These are phyloP conservation scores for Paramisgurnus dabryanus DNA, from an alignment of 2,113 vertebrate genomes.

Conservation along the genomic window DNA sequence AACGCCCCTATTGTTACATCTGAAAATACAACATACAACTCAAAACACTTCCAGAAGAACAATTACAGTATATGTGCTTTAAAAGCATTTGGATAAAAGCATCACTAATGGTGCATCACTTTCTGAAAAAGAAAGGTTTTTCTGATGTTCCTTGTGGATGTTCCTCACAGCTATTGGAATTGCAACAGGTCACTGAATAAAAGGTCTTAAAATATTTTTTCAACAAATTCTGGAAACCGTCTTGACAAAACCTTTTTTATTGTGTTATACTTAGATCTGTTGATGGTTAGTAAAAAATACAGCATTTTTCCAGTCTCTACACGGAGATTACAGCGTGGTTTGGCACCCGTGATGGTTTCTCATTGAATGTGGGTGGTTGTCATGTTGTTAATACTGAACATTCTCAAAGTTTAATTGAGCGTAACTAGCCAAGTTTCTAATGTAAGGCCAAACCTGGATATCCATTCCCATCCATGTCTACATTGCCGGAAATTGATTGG, in stretches of 20 bases:
- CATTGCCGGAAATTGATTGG: slow-evolving; percentile 92
- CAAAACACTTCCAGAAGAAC: too few relatives aligned
- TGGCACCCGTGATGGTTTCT: slow-evolving; percentile 20
- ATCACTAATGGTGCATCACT: too few relatives aligned
- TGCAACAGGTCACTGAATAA: too few relatives aligned
- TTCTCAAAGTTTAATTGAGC: slow-evolving; percentile 9
- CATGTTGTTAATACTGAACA: slow-evolving; percentile 25
- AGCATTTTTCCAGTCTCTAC: slow-evolving; percentile 15
- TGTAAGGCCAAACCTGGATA: slow-evolving; percentile 82
- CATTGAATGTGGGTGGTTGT: slow-evolving; percentile 6
- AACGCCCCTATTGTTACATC: slow-evolving; percentile 96
- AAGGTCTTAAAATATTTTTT: too few relatives aligned
- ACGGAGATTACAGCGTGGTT: not conserved
- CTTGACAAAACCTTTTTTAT: not conserved
- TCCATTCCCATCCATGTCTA: slow-evolving; percentile 97
- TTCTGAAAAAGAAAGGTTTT: not conserved
- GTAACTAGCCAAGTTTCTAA: not conserved
- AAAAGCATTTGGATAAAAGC: too few relatives aligned
- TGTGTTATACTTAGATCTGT: not conserved
- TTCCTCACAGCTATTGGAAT: too few relatives aligned
- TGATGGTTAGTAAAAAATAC: not conserved
- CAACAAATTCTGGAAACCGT: not conserved
- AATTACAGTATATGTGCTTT: too few relatives aligned
- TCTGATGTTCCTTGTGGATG: too few relatives aligned
- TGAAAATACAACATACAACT: slow-evolving; percentile 65